Evolutionary conservation across 2,797 vertebrate genomes (phyloP).

Genomic region (Tauraco hartlaubi): DNA sequence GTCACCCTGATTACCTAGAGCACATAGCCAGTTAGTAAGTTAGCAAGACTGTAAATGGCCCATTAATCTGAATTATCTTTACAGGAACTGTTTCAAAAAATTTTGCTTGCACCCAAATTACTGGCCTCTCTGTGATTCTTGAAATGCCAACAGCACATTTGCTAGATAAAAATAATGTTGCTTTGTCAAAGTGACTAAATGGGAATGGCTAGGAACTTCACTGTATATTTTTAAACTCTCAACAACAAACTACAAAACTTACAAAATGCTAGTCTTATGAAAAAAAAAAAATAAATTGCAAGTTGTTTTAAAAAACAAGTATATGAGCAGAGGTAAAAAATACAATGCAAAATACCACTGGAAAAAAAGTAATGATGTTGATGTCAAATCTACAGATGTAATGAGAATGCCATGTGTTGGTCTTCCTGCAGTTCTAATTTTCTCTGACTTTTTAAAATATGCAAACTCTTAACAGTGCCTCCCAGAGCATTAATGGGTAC

Average conservation of each 20-base stretch:
- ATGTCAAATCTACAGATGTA: not conserved
- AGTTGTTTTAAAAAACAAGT: not conserved
- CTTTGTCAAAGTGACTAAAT: slow-evolving; percentile 68
- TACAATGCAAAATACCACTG: not conserved
- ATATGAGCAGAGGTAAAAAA: not conserved
- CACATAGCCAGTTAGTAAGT: slow-evolving; percentile 80
- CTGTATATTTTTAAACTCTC: not conserved
- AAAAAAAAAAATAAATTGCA: not conserved
- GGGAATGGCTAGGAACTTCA: not conserved
- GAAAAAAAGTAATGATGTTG: not conserved
- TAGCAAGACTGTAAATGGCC: slow-evolving; percentile 80
- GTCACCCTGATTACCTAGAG: slow-evolving; percentile 89
- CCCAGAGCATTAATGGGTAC: slow-evolving; percentile 13
- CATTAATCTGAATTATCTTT: slow-evolving; percentile 93
- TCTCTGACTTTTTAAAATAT: slow-evolving; percentile 44
- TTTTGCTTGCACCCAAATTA: slow-evolving; percentile 55
- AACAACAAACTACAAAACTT: not conserved
- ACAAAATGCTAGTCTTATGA: not conserved
- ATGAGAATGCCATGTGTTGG: not conserved
- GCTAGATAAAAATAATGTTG: slow-evolving; percentile 67
- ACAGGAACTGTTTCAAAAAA: slow-evolving; percentile 79
- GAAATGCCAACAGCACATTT: slow-evolving; percentile 81
- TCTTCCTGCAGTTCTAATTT: slow-evolving; percentile 28
- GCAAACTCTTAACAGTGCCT: slow-evolving; percentile 8
- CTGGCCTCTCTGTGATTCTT: slow-evolving; percentile 80